Base-by-base conservation (phyloP, 2,888 invertebrate genomes). In the Tetragonisca angustula region DNA sequence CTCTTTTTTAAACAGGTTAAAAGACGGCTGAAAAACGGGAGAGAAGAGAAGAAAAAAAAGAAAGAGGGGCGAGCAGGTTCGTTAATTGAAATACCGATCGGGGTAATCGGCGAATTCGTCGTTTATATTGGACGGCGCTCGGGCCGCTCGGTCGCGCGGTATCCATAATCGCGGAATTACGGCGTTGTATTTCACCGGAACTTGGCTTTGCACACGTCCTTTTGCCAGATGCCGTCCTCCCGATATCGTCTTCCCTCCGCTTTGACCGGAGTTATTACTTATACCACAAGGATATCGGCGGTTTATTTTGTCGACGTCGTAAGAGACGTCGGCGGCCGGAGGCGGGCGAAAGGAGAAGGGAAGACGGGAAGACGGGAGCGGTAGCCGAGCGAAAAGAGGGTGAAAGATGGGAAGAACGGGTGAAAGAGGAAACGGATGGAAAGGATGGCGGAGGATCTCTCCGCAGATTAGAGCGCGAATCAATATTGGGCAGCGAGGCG, bases 401-500 rank as follows among this genome's bases (percentile, higher is more conserved):
- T 17, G 32, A n/a, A 13, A 27, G 27, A 32, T 24, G 43, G 59
- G 2, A 24, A n/a, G 17, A 43, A n/a, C n/a, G 56, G n/a, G n/a
- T 1, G 27, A 21, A 43, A 21, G 27, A 61, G 43, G 36, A 32
- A 32, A 52, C 54, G 52, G 36, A 32, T n/a, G 70, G 64, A 49
- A 21, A 70, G 71, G 62, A 73, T 71, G 27, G 59, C 73, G 83
- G 76, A 89, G 90, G 89, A 90, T 90, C 92, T 92, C 91, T 92
- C 92, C 91, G 90, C 92, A 92, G 94, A 94, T 94, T 94, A 94
- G 92, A 93, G 92, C 91, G 90, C 92, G 93, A 94, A 94, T 94
- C 94, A 94, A 94, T 94, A 94, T 94, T 94, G 94, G 92, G 93
- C 93, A 92, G 91, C 90, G 92, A 92, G 89, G 92, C 93, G 91